phyloP scores from a whole-genome alignment of 1,140 invertebrate genomes.

The Triops cancriformis region DNA sequence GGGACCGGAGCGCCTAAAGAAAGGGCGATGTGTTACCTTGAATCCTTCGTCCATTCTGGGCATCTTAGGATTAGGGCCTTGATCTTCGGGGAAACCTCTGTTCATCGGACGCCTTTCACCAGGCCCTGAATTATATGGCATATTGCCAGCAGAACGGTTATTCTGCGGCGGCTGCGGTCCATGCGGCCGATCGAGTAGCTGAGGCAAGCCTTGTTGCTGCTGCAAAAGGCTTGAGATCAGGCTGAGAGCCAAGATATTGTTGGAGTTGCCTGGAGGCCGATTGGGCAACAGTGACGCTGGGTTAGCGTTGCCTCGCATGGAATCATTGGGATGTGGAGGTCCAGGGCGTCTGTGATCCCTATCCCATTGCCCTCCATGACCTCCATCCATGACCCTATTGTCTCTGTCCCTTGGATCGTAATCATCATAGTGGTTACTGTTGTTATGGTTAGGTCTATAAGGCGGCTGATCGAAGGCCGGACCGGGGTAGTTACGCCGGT shows the following conservation, averaged over 20 bases:
- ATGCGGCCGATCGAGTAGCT: not conserved
- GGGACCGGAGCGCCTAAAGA: not conserved
- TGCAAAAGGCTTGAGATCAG: not conserved
- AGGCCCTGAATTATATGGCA: not conserved
- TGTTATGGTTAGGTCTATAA: not conserved
- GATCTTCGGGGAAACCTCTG: not conserved
- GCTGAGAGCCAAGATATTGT: not conserved
- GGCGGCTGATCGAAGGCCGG: not conserved
- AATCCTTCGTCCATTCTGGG: slow-evolving; percentile 3
- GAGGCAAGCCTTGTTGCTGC: slow-evolving; percentile 1
- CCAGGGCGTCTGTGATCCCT: not conserved
- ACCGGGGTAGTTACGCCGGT: slow-evolving; percentile 1
- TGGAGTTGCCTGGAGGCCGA: not conserved
- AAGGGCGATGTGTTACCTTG: not conserved
- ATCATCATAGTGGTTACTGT: not conserved
- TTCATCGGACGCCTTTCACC: slow-evolving; percentile 12
- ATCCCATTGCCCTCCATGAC: not conserved
- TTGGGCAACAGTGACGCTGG: not conserved
- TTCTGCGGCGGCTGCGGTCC: not conserved
- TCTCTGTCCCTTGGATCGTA: not conserved
- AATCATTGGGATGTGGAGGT: not conserved
- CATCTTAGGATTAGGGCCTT: not conserved
- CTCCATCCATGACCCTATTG: not conserved
- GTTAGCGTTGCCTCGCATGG: not conserved
- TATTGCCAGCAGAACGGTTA: not conserved